Evolutionary conservation across 2,888 invertebrate species (phyloP), one percentile per base, ranked within the genome.

Genomic region (Malacosoma neustria): DNA sequence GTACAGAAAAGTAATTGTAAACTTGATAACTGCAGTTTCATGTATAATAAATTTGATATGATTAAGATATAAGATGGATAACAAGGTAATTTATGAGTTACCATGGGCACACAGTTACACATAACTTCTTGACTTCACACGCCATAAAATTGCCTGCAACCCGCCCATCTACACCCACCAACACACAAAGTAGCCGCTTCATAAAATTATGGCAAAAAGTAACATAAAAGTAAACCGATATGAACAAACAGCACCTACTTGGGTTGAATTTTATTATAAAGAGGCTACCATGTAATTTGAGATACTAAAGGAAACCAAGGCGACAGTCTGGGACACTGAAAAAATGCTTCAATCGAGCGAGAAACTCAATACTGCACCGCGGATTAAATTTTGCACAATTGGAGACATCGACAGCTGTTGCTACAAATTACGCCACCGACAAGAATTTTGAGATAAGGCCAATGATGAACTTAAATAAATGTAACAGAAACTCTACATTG

Each of bases 301-400:
- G 73, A 72, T 46, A 49, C 60, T 59, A 60, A 73, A 72, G 75
- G 73, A 75, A 77, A 73, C 76, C 71, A 71, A 73, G 66, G 79
- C 75, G 82, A 84, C 79, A 77, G 71, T 72, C 62, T 61, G 72
- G 61, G 71, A 72, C 66, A 71, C 52, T 61, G 68, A 72, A 71
- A 74, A 80, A 75, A 48, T 67, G 53, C 66, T 69, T 68, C 73
- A 72, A 76, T 79, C 73, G 76, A 79, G 67, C 73, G 75, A 70
- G 84, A 81, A 84, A 84, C 67, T 68, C 74, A 79, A 85, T 85
- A 85, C 60, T 72, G 80, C 71, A 73, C 65, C 58, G 64, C 51
- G 65, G 77, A 84, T 84, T 79, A 80, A 77, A 77, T 79, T 81
- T 82, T 84, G 76, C 72, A 72, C 75, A 82, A 81, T 77, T 75